Evolutionary conservation across 2,888 invertebrate genomes (phyloP).

Genomic region (Dicyrtoma fusca): DNA sequence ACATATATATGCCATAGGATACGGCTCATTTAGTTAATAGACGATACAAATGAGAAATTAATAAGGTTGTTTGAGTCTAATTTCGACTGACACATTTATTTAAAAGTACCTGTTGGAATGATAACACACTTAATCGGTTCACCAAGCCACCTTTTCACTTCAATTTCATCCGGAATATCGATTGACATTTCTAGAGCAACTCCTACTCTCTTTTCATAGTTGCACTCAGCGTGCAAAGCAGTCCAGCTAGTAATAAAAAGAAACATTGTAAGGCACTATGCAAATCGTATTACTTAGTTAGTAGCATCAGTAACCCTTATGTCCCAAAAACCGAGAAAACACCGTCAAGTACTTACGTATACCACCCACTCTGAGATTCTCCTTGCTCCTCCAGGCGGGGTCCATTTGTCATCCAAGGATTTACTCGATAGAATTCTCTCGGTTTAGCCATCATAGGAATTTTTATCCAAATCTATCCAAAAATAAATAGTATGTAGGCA

Average conservation of each 20-base stretch:
- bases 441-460: constrained; percentile 21
- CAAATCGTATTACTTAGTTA: not conserved
- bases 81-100: too few species aligned
- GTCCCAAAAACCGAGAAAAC: constrained; percentile 19
- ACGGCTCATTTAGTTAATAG: too few species aligned
- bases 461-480: constrained; percentile 22
- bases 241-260: constrained; percentile 61
- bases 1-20: too few species aligned
- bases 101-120: constrained; percentile 75
- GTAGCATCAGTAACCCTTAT: too few species aligned
- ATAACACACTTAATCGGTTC: constrained; percentile 88
- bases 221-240: constrained; percentile 63
- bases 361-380: constrained; percentile 29
- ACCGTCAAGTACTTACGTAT: constrained; percentile 36
- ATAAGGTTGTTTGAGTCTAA: too few species aligned
- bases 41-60: too few species aligned
- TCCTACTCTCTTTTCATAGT: constrained; percentile 66
- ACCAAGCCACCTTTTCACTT: constrained; percentile 83
- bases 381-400: not conserved
- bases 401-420: not conserved
- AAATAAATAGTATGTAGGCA: not conserved
- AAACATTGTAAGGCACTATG: too few species aligned
- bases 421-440: too few species aligned
- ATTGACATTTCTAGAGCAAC: constrained; percentile 79
- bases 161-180: constrained; percentile 73